Percentiles rank a stretch among this genome's conserved stretches.
Conservation (phyloP, 1,140 invertebrate species). For the Cotesia typhae region DNA sequence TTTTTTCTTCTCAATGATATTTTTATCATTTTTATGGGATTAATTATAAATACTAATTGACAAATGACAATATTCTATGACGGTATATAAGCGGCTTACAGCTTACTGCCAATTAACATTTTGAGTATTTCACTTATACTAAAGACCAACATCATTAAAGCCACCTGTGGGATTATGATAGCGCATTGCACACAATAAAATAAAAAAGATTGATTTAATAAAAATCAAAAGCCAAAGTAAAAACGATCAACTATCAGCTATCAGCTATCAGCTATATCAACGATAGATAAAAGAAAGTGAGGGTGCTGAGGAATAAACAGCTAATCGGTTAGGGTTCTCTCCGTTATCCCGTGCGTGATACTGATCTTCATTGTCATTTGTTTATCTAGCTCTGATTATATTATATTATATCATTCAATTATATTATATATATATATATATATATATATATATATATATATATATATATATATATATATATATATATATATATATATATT, state of each 20-base stretch:
- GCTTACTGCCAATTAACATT: slow-evolving; percentile 60
- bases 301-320: slow-evolving; percentile 12
- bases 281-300: slow-evolving; percentile 33
- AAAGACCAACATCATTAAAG: slow-evolving; percentile 49
- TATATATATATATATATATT: too few relatives aligned
- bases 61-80: slow-evolving; percentile 25
- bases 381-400: slow-evolving; percentile 52
- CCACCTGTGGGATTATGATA: slow-evolving; percentile 45
- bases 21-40: too few relatives aligned
- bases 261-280: background rate
- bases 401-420: slow-evolving; percentile 37
- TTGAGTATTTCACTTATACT: slow-evolving; percentile 51
- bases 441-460: too few relatives aligned
- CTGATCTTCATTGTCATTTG: slow-evolving; percentile 62
- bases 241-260: too few relatives aligned
- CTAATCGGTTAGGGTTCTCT: slow-evolving; percentile 14
- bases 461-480: too few relatives aligned
- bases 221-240: background rate
- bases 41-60: background rate
- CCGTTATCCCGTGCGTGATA: slow-evolving; percentile 40
- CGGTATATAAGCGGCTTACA: slow-evolving; percentile 44
- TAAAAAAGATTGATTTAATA: background rate
- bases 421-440: too few relatives aligned
- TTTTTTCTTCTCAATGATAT: background rate
- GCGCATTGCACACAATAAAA: background rate